Evolutionary conservation across 2,113 vertebrate genomes (phyloP).

Genomic region (Brienomyrus longianalis): DNA sequence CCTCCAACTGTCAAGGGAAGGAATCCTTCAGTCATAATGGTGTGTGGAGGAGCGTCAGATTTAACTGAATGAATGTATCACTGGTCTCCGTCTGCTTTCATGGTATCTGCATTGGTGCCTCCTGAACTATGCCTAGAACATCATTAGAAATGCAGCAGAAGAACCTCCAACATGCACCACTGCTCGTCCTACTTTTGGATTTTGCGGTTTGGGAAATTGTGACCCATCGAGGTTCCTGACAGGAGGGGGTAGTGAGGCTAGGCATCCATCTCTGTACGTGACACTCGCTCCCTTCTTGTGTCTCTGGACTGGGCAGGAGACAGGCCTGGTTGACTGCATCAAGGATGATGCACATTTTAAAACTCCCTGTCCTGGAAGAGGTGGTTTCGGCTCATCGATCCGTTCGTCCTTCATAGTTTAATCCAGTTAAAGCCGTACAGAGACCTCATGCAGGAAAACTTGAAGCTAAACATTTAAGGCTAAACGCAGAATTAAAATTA

Average conservation of each 20-base stretch:
- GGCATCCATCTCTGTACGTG: not conserved
- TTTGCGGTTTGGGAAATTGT: not conserved
- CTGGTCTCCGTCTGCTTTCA: not conserved
- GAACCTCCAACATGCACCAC: not conserved
- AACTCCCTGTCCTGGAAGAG: not conserved
- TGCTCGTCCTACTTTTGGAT: not conserved
- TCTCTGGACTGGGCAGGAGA: not conserved
- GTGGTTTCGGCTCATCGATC: not conserved
- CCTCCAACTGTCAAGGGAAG: not conserved
- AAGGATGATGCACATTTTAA: not conserved
- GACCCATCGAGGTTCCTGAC: not conserved
- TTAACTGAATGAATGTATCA: not conserved
- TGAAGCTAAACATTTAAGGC: not conserved
- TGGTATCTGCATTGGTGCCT: not conserved
- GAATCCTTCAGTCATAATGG: not conserved
- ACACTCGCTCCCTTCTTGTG: not conserved
- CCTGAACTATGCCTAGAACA: not conserved
- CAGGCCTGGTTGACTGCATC: not conserved
- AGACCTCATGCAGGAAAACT: not conserved
- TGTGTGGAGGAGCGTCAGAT: not conserved
- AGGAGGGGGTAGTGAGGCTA: not conserved
- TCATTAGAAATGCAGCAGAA: not conserved
- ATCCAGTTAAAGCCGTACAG: not conserved
- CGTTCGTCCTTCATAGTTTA: not conserved
- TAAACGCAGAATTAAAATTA: not conserved